These are phyloP conservation scores for Aphidius ervi DNA, from an alignment of 1,140 invertebrate species.

Conservation along the genomic window DNA sequence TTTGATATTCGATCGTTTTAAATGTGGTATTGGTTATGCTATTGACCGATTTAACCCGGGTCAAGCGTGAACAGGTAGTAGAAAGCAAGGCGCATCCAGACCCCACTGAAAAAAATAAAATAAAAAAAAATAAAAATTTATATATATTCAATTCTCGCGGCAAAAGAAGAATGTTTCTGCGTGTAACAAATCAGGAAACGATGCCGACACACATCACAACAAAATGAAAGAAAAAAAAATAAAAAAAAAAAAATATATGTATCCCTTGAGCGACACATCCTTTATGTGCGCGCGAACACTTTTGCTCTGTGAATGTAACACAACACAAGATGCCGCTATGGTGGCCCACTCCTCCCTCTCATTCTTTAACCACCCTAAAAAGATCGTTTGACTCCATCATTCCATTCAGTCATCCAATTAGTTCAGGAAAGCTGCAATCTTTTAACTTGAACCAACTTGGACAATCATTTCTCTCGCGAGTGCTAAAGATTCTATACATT, in stretches of 20 bases:
- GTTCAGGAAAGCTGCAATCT: conserved; percentile 39
- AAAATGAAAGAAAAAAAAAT: no score
- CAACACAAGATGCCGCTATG: neutral
- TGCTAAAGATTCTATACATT: no score
- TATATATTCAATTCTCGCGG: no score
- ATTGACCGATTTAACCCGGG: conserved; percentile 8
- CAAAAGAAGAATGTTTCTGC: conserved; percentile 17
- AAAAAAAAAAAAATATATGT: neutral
- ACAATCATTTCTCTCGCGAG: neutral
- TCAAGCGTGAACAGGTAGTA: conserved; percentile 12
- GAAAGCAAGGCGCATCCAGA: neutral
- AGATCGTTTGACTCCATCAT: conserved; percentile 20
- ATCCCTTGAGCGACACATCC: conserved; percentile 13
- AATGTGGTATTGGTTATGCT: no score
- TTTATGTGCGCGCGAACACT: conserved; percentile 9
- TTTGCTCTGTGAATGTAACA: neutral
- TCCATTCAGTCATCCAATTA: conserved; percentile 38
- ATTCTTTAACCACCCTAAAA: neutral
- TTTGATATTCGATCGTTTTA: neutral
- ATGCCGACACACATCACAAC: neutral
- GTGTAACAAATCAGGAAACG: conserved; percentile 37
- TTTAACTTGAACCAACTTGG: conserved; percentile 16
- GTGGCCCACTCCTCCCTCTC: neutral
- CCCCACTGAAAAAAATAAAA: neutral
- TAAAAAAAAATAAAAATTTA: no score